Base-by-base conservation (phyloP, 2,888 invertebrate genomes). In the Caenorhabditis japonica region DNA sequence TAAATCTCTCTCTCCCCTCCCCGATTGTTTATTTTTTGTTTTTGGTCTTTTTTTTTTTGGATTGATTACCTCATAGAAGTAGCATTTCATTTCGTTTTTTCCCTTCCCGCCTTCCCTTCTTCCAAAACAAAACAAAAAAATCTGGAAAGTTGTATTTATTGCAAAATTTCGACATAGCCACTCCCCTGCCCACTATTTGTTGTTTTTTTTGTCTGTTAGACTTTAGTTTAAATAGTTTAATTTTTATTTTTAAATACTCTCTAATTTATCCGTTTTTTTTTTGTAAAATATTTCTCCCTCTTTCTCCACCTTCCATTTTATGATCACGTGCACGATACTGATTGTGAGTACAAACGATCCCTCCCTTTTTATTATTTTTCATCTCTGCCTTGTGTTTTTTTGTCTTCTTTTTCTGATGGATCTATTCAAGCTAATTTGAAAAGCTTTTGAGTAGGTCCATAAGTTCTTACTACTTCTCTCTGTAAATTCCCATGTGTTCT, bases 141-240 rank as follows among this genome's bases (percentile, higher is more conserved):
- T 34, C 49, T 21, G 12, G 19, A 12, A 34, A 36, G 19, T 34
- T 66, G 66, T 66, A 66, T 66, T 66, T 66, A 66, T 66, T 64
- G 43, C 15, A 17, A 30, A 2, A 46, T 49, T 53, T 30, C 47
- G 39, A 38, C 17, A 33, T 56, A n/a, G n/a, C 55, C 34, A 39
- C 38, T 55, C 52, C 46, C 56, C 39, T 21, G 25, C 27, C 53
- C 30, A 41, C 43, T 25, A 36, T 61, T 25, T 21, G 34, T 39
- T 30, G 52, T 30, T 47, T 41, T 66, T 56, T 66, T 66, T 47
- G 23, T 49, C 41, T 56, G 56, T 56, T 66, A 66, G 56, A 64
- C 23, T 53, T 43, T 36, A 36, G 44, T 27, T 41, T n/a, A n/a
- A n/a, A n/a, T n/a, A n/a, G n/a, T n/a, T n/a, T n/a, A n/a, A n/a